Evolutionary conservation across 2,113 vertebrate genomes (phyloP).

Genomic region (Apeltes quadracus): DNA sequence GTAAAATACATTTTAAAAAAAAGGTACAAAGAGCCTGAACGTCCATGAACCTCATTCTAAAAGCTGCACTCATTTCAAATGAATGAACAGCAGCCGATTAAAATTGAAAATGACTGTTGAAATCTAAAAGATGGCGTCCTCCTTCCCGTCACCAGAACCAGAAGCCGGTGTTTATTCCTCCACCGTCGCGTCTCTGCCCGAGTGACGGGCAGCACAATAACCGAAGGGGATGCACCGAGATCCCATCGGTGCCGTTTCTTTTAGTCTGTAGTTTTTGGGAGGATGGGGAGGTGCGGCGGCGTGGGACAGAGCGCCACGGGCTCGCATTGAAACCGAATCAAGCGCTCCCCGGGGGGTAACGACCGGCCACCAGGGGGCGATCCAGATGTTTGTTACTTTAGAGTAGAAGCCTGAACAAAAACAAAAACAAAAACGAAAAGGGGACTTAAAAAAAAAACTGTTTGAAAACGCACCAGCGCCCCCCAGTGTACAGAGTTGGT

Average conservation of each 20-base stretch:
- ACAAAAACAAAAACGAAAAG: neutral
- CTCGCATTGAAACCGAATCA: neutral
- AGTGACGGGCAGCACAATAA: constrained; percentile 2
- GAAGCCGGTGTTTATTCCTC: constrained; percentile 8
- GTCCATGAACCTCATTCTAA: neutral
- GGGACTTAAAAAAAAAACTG: constrained; percentile 21
- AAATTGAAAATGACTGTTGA: neutral
- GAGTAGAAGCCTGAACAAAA: neutral
- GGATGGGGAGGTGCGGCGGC: too few relatives aligned
- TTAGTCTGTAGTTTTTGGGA: too few relatives aligned
- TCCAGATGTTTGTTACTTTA: neutral
- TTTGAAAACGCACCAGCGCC: constrained; percentile 57
- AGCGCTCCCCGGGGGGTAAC: neutral
- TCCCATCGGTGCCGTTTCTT: too few relatives aligned
- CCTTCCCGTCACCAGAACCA: constrained; percentile 22
- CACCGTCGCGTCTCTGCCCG: neutral
- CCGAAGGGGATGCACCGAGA: too few relatives aligned
- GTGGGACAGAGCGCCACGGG: too few relatives aligned
- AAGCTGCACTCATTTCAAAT: constrained; percentile 12
- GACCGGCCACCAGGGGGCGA: neutral
- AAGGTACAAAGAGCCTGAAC: neutral
- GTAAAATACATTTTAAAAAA: neutral
- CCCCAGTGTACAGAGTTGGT: constrained; percentile 50
- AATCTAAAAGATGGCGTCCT: constrained; percentile 32
- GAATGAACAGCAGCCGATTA: constrained; percentile 13